Evolutionary conservation across 2,888 invertebrate species (phyloP).

Genomic region (Volucella inflata): DNA sequence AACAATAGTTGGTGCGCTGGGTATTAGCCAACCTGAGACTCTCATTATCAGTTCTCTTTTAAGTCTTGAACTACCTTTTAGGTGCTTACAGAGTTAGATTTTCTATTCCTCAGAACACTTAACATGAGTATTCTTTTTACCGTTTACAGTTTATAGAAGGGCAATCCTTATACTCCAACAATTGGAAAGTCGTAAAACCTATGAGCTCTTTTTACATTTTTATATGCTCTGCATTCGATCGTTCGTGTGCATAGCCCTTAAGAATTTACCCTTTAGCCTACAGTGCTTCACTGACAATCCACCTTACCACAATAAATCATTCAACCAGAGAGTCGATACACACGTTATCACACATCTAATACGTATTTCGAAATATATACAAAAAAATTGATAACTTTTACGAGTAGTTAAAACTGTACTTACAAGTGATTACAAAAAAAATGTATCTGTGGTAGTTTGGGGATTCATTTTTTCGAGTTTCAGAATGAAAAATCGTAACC

Average conservation of each 20-base stretch:
- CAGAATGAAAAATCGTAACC: slow-evolving; percentile 26
- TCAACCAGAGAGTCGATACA: not conserved
- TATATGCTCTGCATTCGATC: too few relatives aligned
- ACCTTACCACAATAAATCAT: slow-evolving; percentile 25
- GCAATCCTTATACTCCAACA: too few relatives aligned
- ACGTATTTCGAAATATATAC: not conserved
- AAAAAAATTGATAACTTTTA: slow-evolving; percentile 1
- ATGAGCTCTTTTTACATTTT: too few relatives aligned
- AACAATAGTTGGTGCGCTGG: too few relatives aligned
- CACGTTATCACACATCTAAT: slow-evolving; percentile 19
- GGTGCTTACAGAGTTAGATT: too few relatives aligned
- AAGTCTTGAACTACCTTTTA: too few relatives aligned
- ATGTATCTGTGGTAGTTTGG: not conserved
- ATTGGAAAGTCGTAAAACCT: too few relatives aligned
- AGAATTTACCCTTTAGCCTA: not conserved
- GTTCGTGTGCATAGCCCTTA: slow-evolving; percentile 9
- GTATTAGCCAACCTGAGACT: too few relatives aligned
- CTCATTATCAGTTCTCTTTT: too few relatives aligned
- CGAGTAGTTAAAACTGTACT: not conserved
- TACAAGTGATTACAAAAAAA: slow-evolving; percentile 1
- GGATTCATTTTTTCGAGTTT: not conserved
- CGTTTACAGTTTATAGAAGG: too few relatives aligned
- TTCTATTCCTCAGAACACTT: too few relatives aligned
- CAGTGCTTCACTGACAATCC: not conserved
- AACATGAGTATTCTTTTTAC: too few relatives aligned